Base-by-base conservation (phyloP, 2,888 invertebrate species). In the Dendrolimus pini region DNA sequence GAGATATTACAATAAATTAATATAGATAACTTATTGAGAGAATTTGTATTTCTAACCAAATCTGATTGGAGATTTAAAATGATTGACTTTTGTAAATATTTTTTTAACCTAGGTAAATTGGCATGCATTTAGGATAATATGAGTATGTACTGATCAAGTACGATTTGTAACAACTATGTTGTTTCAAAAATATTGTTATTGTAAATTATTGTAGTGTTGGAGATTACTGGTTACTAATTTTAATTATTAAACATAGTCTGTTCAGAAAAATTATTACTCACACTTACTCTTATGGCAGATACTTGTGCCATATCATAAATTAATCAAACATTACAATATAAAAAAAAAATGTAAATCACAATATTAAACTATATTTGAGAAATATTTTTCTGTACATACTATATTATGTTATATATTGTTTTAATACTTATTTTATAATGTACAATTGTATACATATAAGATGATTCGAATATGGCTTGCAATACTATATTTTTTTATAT, bases 81-180 rank as follows among this genome's bases (percentile, higher is more conserved):
- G 69, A 68, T 66, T 69, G 69, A 67, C 70, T 69, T 70, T 70
- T 63, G 68, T 47, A 47, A 47, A 67, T 56, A 56, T 47, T 47
- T 47, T 47, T 47, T 47, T 47, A 47, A 47, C 47, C 12, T 47
- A 47, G 47, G 47, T 47, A 62, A 64, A 69, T 66, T 66, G 68
- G 62, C 61, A 67, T 60, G 69, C 65, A 67, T 67, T 68, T 75
- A 75, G 64, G 71, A 70, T 67, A 64, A 70, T 67, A 64, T 62
- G 72, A 68, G 79, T 86, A 87, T 75, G 87, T 89, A 88, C 87
- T 85, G 72, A 66, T 78, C 68, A 78, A 87, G 86, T 88, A 89
- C 83, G 74, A 76, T 66, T 74, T 78, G 87, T 89, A 88, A 88
- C 88, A 89, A 89, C 88, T 83, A 77, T 89, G 89, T 89, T 89